Percentiles rank a stretch among this genome's conserved stretches.
Evolutionary conservation across 2,113 vertebrate species (phyloP).

Genomic region (Lipophrys pholis): DNA sequence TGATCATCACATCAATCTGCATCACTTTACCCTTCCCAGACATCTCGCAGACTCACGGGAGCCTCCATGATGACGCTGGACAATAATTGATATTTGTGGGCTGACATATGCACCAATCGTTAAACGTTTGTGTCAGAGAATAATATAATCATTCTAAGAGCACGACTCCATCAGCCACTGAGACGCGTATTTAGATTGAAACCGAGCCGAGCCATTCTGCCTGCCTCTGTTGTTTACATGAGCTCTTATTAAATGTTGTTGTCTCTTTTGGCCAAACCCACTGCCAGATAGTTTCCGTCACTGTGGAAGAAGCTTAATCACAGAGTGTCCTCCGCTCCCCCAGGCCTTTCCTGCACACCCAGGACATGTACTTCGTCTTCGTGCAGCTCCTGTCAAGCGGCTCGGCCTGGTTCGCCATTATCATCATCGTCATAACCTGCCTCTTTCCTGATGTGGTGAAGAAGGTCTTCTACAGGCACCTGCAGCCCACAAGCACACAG

Average conservation of each 20-base stretch:
- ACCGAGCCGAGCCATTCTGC: neutral
- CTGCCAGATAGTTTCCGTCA: neutral
- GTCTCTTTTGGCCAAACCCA: neutral
- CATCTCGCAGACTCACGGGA: slow-evolving; percentile 22
- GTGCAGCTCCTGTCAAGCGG: slow-evolving; percentile 96
- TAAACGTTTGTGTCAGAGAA: slow-evolving; percentile 5
- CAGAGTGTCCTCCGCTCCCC: neutral
- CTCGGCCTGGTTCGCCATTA: slow-evolving; percentile 97
- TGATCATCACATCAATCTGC: slow-evolving; percentile 7
- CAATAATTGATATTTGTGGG: slow-evolving; percentile 29
- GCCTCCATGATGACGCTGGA: slow-evolving; percentile 18
- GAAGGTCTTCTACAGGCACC: slow-evolving; percentile 94
- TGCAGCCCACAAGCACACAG: slow-evolving; percentile 93
- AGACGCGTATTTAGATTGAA: slow-evolving; percentile 12
- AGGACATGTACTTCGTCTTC: slow-evolving; percentile 99
- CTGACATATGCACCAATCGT: slow-evolving; percentile 25
- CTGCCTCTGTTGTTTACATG: neutral
- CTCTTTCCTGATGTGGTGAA: slow-evolving; percentile 94
- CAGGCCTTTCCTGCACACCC: slow-evolving; percentile 97
- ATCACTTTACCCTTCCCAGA: slow-evolving; percentile 8
- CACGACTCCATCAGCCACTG: slow-evolving; percentile 1
- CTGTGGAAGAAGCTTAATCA: neutral
- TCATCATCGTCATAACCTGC: slow-evolving; percentile 93
- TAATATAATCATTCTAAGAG: slow-evolving; percentile 20
- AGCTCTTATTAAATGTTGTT: neutral